Evolutionary conservation across 2,113 vertebrate genomes (phyloP).

Genomic region (Epinephelus moara): DNA sequence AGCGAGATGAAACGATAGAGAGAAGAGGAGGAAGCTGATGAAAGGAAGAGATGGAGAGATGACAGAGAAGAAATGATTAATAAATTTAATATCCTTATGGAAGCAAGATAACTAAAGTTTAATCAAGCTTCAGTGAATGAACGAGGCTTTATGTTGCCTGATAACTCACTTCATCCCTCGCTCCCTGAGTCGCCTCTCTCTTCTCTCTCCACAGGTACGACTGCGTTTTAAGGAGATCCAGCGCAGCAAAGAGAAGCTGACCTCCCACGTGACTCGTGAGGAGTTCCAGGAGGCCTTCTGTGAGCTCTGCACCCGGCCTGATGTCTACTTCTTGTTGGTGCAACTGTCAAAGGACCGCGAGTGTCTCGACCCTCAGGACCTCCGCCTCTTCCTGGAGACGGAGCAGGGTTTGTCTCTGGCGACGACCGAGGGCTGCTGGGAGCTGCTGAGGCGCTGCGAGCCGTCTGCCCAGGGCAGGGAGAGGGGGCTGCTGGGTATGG

Average conservation of each 20-base stretch:
- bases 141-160: neutral
- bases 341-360: constrained; percentile 98
- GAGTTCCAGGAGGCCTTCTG: constrained; percentile 97
- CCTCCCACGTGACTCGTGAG: constrained; percentile 94
- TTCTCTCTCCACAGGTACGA: constrained; percentile 78
- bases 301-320: constrained; percentile 96
- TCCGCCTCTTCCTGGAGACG: constrained; percentile 95
- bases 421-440: constrained; percentile 93
- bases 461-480: constrained; percentile 91
- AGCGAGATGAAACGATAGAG: constrained; percentile 25
- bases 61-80: constrained; percentile 21
- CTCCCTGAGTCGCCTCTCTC: neutral
- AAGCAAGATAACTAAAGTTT: constrained; percentile 32
- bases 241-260: constrained; percentile 96
- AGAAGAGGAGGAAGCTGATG: neutral
- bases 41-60: neutral
- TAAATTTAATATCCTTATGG: constrained; percentile 53
- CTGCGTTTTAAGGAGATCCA: constrained; percentile 98
- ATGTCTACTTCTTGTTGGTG: constrained; percentile 97
- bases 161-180: neutral
- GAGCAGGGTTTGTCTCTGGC: constrained; percentile 94
- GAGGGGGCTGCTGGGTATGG: constrained; percentile 92
- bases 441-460: constrained; percentile 93
- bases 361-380: constrained; percentile 94
- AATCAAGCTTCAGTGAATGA: constrained; percentile 33